phyloP scores from a whole-genome alignment of 2,888 invertebrate species.

The Eristalis pertinax region DNA sequence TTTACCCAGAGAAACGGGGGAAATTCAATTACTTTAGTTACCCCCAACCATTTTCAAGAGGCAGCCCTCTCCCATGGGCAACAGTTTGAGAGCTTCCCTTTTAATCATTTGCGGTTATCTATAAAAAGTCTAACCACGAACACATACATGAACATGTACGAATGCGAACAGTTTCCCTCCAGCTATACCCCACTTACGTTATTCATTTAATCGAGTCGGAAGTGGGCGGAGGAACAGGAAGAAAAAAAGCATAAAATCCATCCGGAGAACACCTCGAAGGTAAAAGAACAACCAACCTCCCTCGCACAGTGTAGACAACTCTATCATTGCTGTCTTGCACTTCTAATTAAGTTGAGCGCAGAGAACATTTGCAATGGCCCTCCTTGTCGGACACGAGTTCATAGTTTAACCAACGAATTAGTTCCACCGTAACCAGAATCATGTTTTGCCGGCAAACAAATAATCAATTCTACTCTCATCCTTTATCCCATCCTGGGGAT shows the following conservation, averaged over 20 bases:
- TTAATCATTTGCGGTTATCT: not conserved
- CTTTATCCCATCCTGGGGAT: slow-evolving; percentile 31
- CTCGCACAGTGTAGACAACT: not conserved
- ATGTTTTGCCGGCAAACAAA: slow-evolving; percentile 61
- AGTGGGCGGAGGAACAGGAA: not conserved
- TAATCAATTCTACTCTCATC: slow-evolving; percentile 64
- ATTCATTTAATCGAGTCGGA: not conserved
- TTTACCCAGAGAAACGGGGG: not conserved
- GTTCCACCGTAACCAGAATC: slow-evolving; percentile 55
- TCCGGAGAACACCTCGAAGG: slow-evolving; percentile 28
- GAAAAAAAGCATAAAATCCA: not conserved
- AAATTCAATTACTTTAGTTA: slow-evolving; percentile 24
- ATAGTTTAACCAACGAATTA: slow-evolving; percentile 56
- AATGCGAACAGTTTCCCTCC: not conserved
- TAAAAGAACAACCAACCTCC: not conserved
- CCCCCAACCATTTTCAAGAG: not conserved
- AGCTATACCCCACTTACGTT: not conserved
- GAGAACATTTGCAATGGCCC: slow-evolving; percentile 2
- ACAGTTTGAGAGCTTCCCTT: not conserved
- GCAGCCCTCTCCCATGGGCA: not conserved
- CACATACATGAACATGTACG: not conserved
- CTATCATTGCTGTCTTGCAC: slow-evolving; percentile 25
- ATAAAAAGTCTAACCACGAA: not conserved
- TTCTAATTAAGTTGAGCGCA: slow-evolving; percentile 59
- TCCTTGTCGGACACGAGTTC: slow-evolving; percentile 14